phyloP scores from a whole-genome alignment of 37 sponge, comb jelly and placozoan genomes.

The Tethya wilhelma region DNA sequence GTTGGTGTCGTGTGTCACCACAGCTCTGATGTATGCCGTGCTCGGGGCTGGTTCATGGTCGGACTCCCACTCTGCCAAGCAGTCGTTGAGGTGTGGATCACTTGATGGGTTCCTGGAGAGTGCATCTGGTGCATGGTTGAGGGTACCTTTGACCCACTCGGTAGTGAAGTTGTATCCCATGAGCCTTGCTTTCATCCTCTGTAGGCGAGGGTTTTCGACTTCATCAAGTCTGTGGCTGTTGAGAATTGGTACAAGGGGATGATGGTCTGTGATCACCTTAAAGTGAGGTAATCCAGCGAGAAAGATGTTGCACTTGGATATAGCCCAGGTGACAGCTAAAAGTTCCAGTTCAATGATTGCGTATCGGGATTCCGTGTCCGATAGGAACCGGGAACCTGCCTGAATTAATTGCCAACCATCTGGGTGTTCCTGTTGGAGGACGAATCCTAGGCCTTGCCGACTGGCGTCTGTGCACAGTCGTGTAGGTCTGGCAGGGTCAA shows the following conservation, averaged over 20 bases:
- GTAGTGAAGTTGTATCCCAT: slow-evolving; percentile 52
- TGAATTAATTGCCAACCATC: slow-evolving; percentile 28
- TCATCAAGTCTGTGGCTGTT: slow-evolving; percentile 51
- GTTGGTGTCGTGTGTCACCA: not conserved
- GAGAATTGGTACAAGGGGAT: slow-evolving; percentile 52
- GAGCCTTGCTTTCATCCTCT: slow-evolving; percentile 19
- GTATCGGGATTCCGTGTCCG: slow-evolving; percentile 37
- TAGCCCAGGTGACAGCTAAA: slow-evolving; percentile 48
- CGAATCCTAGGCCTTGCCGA: slow-evolving; percentile 32
- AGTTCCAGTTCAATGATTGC: slow-evolving; percentile 52
- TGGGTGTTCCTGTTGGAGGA: slow-evolving; percentile 15
- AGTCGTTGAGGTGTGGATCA: slow-evolving; percentile 5
- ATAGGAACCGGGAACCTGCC: slow-evolving; percentile 36
- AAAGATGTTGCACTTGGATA: slow-evolving; percentile 35
- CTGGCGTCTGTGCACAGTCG: slow-evolving; percentile 55
- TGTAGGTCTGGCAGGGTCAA: slow-evolving; percentile 37
- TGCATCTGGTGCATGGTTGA: slow-evolving; percentile 42
- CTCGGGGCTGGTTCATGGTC: not conserved
- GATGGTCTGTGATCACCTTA: slow-evolving; percentile 44
- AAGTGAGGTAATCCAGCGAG: slow-evolving; percentile 42
- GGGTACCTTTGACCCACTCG: slow-evolving; percentile 33
- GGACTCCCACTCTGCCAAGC: slow-evolving; percentile 8
- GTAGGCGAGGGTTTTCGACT: slow-evolving; percentile 60
- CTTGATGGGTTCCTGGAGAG: slow-evolving; percentile 9
- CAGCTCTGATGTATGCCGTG: not conserved